Percentiles rank a stretch among this genome's conserved stretches.
Conservation (phyloP, 2,888 invertebrate species). For the Mycalesis mineus region DNA sequence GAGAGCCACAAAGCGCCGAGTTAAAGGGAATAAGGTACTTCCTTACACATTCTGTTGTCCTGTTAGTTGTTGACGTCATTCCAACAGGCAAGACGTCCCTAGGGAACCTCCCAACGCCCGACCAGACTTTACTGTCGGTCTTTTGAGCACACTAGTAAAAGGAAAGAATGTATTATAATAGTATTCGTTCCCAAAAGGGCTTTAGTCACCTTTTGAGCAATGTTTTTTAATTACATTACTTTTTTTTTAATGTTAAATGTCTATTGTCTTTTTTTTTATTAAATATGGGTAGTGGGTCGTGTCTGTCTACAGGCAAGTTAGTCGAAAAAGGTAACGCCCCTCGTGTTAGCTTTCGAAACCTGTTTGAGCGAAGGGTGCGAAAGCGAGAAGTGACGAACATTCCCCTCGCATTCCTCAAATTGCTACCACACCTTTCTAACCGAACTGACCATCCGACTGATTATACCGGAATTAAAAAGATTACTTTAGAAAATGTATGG, state of each 20-base stretch:
- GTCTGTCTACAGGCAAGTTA: background rate
- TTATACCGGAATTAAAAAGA: no score
- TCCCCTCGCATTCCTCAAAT: conserved; percentile 43
- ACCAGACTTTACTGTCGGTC: background rate
- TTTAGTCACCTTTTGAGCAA: no score
- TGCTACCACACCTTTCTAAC: conserved; percentile 22
- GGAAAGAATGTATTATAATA: no score
- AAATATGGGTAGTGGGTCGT: background rate
- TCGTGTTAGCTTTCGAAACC: conserved; percentile 2
- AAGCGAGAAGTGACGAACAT: conserved; percentile 42
- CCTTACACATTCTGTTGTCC: conserved; percentile 58
- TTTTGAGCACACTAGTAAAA: background rate
- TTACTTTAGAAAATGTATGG: no score
- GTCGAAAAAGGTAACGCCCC: conserved; percentile 2
- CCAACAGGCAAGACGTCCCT: conserved; percentile 67
- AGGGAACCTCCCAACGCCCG: conserved; percentile 58
- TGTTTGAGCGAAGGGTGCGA: conserved; percentile 36
- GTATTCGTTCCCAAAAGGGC: no score
- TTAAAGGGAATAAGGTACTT: conserved; percentile 29
- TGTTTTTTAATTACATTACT: no score
- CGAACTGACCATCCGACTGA: background rate
- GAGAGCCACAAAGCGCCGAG: background rate
- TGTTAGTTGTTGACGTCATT: conserved; percentile 80
- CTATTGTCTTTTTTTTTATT: background rate
- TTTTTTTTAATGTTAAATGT: no score